Evolutionary conservation across 2,113 vertebrate species (phyloP).

Genomic region (Rallus limicola): DNA sequence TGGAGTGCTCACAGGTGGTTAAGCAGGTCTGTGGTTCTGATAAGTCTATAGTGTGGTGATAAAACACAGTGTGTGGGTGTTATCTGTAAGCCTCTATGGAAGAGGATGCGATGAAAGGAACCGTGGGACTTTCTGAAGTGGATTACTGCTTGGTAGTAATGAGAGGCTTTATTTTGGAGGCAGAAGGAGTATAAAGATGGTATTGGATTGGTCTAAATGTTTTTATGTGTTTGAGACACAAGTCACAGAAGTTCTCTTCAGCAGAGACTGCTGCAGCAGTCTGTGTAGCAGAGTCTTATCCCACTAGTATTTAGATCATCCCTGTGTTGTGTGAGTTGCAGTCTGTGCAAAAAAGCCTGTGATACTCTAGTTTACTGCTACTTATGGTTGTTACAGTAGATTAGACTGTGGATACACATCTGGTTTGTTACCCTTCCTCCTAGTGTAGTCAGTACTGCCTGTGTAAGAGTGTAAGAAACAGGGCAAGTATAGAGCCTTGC

Average conservation of each 20-base stretch:
- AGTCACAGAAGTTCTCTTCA: not conserved
- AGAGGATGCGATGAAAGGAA: not conserved
- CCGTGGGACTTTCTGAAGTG: not conserved
- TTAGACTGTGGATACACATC: not conserved
- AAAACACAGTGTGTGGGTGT: not conserved
- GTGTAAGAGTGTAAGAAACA: not conserved
- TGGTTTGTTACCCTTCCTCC: not conserved
- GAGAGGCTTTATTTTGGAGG: not conserved
- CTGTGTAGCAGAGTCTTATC: not conserved
- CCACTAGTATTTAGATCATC: not conserved
- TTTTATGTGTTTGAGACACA: not conserved
- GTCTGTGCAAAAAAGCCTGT: not conserved
- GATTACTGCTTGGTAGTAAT: not conserved
- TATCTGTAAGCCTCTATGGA: accelerated
- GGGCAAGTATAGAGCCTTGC: not conserved
- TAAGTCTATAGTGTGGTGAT: not conserved
- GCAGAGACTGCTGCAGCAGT: not conserved
- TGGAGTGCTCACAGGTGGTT: not conserved
- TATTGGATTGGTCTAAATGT: not conserved
- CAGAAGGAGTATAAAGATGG: not conserved
- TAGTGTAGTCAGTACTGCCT: not conserved
- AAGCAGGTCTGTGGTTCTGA: not conserved
- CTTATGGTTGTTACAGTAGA: not conserved
- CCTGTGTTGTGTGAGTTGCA: not conserved
- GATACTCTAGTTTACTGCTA: not conserved